Conservation (phyloP, 2,797 vertebrate genomes). For the Phylloscopus collybita region DNA sequence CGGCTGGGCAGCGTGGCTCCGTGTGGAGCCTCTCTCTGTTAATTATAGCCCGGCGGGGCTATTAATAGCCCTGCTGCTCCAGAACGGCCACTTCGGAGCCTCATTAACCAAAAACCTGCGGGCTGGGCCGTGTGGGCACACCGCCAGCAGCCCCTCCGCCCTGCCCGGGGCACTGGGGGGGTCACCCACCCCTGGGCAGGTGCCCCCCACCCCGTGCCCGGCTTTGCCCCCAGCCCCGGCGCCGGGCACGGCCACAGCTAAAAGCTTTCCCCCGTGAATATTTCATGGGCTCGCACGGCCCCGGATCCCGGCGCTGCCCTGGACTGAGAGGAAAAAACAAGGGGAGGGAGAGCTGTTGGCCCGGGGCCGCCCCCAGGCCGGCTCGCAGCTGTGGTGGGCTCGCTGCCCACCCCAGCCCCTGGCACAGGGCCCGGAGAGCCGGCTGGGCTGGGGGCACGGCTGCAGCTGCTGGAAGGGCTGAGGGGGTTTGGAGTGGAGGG, state of each 20-base stretch:
- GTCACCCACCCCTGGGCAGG: not conserved
- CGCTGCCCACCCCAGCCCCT: not conserved
- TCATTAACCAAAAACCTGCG: slow-evolving; percentile 30
- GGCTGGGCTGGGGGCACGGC: not conserved
- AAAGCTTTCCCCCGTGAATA: slow-evolving; percentile 55
- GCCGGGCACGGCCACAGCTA: not conserved
- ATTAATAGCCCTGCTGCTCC: slow-evolving; percentile 37
- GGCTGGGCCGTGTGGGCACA: not conserved
- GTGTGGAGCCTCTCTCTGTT: not conserved
- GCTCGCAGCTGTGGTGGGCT: slow-evolving; percentile 17
- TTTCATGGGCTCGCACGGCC: not conserved
- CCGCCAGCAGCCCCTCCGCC: not conserved
- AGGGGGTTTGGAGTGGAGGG: rapidly evolving
- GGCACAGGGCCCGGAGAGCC: not conserved
- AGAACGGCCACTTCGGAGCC: not conserved
- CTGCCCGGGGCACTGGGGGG: not conserved
- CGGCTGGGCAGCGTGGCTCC: not conserved
- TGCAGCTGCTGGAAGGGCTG: slow-evolving; percentile 23
- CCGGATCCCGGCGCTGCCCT: not conserved
- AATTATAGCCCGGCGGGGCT: slow-evolving; percentile 36
- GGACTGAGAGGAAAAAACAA: slow-evolving; percentile 52
- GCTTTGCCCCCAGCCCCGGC: not conserved
- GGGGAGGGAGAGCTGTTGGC: not conserved
- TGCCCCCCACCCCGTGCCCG: not conserved
- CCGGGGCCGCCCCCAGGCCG: not conserved